phyloP scores from a whole-genome alignment of 2,888 invertebrate species.

The Amphiduros pacificus region DNA sequence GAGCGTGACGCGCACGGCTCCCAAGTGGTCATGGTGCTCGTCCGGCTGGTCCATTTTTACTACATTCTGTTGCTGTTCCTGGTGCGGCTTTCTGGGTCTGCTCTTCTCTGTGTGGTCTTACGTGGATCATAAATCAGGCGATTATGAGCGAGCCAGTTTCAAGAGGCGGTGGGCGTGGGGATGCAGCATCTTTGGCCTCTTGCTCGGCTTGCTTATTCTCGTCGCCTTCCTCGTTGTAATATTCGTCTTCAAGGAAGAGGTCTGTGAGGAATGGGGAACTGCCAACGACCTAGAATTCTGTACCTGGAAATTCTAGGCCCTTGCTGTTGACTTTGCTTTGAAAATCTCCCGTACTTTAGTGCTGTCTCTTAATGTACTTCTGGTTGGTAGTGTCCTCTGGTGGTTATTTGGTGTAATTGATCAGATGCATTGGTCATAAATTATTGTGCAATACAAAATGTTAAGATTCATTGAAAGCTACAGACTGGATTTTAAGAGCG shows the following conservation, averaged over 20 bases:
- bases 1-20: neutral
- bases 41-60: conserved; percentile 12
- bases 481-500: too few relatives aligned
- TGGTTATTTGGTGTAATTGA: too few relatives aligned
- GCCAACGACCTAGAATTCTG: too few relatives aligned
- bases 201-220: conserved; percentile 2
- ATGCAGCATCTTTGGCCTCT: conserved; percentile 13
- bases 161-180: conserved; percentile 20
- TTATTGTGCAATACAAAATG: too few relatives aligned
- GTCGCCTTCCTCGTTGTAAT: conserved; percentile 5
- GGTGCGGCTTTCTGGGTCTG: conserved; percentile 17
- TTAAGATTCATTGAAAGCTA: too few relatives aligned
- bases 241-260: conserved; percentile 3
- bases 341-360: too few relatives aligned
- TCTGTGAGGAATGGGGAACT: too few relatives aligned
- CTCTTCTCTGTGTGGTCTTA: conserved; percentile 15
- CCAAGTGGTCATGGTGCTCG: conserved; percentile 17
- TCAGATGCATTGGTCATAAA: too few relatives aligned
- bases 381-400: too few relatives aligned
- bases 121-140: conserved; percentile 18
- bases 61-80: conserved; percentile 8
- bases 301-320: too few relatives aligned
- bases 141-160: conserved; percentile 16
- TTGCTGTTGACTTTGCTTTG: too few relatives aligned
- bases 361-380: too few relatives aligned